A percentile compares a stretch with the other conserved stretches of the same genome.
Conservation (phyloP, 92 coral and sea anemone species). For the Zoanthus gigantus region DNA sequence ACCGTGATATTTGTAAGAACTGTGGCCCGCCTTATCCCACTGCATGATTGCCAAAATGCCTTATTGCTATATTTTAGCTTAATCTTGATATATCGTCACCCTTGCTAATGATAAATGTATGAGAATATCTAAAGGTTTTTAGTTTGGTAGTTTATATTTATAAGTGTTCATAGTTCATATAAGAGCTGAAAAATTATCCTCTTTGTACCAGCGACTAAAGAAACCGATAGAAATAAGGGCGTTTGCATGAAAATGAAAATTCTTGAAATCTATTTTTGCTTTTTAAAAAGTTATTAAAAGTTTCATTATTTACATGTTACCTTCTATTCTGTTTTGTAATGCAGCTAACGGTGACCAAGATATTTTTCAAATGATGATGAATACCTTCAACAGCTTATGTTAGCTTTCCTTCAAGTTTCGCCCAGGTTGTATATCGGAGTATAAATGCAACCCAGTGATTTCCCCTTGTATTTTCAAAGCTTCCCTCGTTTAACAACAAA, state of each 20-base stretch:
- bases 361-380: too few relatives aligned
- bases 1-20: too few relatives aligned
- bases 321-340: too few relatives aligned
- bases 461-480: background rate
- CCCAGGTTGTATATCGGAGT: too few relatives aligned
- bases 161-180: background rate
- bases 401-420: too few relatives aligned
- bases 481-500: background rate
- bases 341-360: too few relatives aligned
- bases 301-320: too few relatives aligned
- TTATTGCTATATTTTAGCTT: too few relatives aligned
- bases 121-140: background rate
- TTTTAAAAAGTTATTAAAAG: background rate
- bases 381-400: too few relatives aligned
- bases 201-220: background rate
- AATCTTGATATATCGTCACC: background rate
- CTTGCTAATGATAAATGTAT: background rate
- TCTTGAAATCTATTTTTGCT: background rate
- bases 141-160: background rate
- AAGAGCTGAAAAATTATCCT: background rate
- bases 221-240: background rate
- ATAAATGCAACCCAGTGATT: background rate
- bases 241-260: background rate
- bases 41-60: too few relatives aligned
- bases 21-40: too few relatives aligned